Evolutionary conservation across 2,113 vertebrate genomes (phyloP).

Genomic region (Desmodus rotundus): DNA sequence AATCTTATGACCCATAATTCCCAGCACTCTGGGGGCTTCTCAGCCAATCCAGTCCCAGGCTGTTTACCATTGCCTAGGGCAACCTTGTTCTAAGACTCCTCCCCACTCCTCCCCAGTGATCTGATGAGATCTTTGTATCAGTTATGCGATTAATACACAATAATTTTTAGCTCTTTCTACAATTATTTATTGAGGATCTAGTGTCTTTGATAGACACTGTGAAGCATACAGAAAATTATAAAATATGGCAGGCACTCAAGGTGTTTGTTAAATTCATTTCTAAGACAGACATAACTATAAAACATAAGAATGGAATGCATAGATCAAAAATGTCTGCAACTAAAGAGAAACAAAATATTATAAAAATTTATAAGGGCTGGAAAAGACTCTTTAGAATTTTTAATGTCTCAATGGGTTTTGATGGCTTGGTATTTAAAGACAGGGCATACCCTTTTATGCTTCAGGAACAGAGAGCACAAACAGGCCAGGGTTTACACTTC

Average conservation of each 20-base stretch:
- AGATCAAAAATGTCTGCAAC: background rate
- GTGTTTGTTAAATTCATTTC: background rate
- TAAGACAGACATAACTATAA: background rate
- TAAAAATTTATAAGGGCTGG: background rate
- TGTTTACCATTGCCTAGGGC: too few relatives aligned
- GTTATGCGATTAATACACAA: background rate
- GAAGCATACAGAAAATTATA: background rate
- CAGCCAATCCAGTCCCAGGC: too few relatives aligned
- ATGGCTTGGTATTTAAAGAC: background rate
- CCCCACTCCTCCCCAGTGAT: too few relatives aligned
- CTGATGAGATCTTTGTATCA: background rate
- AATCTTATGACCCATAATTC: too few relatives aligned
- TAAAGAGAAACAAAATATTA: background rate
- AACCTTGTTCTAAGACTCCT: too few relatives aligned
- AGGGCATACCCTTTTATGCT: background rate
- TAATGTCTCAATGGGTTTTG: background rate
- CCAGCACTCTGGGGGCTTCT: too few relatives aligned
- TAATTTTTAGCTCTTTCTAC: background rate
- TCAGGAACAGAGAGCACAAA: background rate
- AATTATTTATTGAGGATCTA: background rate
- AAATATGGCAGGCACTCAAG: background rate
- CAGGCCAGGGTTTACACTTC: background rate
- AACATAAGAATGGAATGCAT: background rate
- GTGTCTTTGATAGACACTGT: background rate
- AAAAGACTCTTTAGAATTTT: background rate